Percentiles rank a stretch among this genome's conserved stretches.
Evolutionary conservation across 2,888 invertebrate genomes (phyloP).

Genomic region (Agrilus biguttatus): DNA sequence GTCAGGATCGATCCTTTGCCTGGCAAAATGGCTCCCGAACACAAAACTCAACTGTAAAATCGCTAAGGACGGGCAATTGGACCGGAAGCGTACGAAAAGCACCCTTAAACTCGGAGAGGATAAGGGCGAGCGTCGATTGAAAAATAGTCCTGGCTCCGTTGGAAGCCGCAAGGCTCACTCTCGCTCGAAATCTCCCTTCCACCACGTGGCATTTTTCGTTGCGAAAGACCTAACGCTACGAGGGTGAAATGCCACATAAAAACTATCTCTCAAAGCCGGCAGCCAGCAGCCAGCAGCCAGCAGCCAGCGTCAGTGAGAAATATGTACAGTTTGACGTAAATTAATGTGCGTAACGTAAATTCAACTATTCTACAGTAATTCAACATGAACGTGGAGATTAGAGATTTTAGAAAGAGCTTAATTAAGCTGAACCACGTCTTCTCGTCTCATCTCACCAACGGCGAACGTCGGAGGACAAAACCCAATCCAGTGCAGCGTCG

Average conservation of each 20-base stretch:
- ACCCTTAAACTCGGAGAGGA: slow-evolving; percentile 25
- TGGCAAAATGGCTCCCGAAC: slow-evolving; percentile 34
- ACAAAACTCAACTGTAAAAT: slow-evolving; percentile 31
- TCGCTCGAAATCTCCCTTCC: slow-evolving; percentile 21
- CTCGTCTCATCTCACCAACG: no score
- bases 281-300: no score
- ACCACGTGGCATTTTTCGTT: slow-evolving; percentile 29
- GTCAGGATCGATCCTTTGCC: slow-evolving; percentile 28
- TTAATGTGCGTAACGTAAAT: slow-evolving; percentile 35
- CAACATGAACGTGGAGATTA: slow-evolving; percentile 27
- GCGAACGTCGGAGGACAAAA: no score
- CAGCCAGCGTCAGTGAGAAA: slow-evolving; percentile 32
- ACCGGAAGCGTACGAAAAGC: slow-evolving; percentile 20
- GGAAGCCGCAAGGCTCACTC: slow-evolving; percentile 28
- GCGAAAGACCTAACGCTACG: slow-evolving; percentile 26
- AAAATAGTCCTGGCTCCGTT: slow-evolving; percentile 28
- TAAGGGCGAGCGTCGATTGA: slow-evolving; percentile 28
- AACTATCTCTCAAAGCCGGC: slow-evolving; percentile 32
- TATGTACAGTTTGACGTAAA: slow-evolving; percentile 35
- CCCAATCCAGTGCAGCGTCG: no score
- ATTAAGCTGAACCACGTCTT: no score
- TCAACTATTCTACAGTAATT: slow-evolving; percentile 34
- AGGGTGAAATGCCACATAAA: slow-evolving; percentile 28
- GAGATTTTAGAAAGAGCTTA: slow-evolving; percentile 5
- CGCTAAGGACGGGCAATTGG: slow-evolving; percentile 25